Conservation (phyloP, 2,797 vertebrate genomes). For the Emydoidea blandingii region DNA sequence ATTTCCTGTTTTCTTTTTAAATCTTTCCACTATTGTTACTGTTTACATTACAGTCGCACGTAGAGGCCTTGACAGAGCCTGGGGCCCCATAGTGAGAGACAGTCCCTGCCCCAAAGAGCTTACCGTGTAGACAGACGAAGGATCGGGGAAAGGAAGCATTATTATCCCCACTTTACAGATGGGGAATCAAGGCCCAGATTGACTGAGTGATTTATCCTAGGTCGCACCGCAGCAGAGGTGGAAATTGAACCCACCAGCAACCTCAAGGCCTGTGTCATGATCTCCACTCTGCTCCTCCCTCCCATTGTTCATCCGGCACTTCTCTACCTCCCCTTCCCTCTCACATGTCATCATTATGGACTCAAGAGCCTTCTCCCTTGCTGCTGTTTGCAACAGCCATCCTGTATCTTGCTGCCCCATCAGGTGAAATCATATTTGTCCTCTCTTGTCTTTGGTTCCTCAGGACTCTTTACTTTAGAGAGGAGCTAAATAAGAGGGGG, state of each 20-base stretch:
- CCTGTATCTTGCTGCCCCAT: not conserved
- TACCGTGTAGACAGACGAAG: not conserved
- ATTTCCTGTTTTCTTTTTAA: not conserved
- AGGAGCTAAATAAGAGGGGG: not conserved
- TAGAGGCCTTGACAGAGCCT: not conserved
- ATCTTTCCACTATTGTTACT: not conserved
- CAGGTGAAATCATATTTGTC: not conserved
- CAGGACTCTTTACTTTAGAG: not conserved
- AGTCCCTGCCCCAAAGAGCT: not conserved
- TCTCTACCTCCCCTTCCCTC: not conserved
- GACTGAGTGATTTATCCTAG: not conserved
- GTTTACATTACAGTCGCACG: not conserved
- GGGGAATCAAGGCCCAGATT: not conserved
- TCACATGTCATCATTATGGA: not conserved
- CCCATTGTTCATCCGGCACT: not conserved
- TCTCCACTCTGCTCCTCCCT: not conserved
- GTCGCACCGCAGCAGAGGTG: not conserved
- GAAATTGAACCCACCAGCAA: not conserved
- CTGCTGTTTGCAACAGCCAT: not conserved
- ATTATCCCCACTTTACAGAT: not conserved
- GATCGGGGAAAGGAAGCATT: not conserved
- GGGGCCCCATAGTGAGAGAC: not conserved
- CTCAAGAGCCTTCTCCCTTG: not conserved
- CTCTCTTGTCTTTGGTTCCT: not conserved
- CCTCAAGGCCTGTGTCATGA: not conserved